These are phyloP conservation scores for Phalangium opilio DNA, from an alignment of 2,888 invertebrate genomes.

Conservation along the genomic window DNA sequence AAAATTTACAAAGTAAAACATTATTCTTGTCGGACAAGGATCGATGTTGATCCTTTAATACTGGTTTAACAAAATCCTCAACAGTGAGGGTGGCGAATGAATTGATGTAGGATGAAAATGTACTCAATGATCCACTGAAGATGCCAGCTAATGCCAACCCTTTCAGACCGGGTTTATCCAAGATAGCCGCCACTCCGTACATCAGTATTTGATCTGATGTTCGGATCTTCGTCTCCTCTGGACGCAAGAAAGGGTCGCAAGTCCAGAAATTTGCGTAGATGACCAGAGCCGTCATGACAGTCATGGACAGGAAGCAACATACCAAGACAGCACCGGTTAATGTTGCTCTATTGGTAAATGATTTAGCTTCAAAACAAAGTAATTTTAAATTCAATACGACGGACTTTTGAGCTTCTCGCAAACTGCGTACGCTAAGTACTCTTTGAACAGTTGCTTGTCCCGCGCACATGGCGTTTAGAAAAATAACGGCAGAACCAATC, in stretches of 20 bases:
- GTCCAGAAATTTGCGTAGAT: constrained; percentile 64
- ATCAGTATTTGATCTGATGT: constrained; percentile 51
- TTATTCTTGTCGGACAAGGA: too few relatives aligned
- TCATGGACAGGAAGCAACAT: constrained; percentile 50
- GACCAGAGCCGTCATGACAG: constrained; percentile 56
- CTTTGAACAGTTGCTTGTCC: constrained; percentile 60
- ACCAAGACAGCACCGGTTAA: too few relatives aligned
- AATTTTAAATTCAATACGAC: too few relatives aligned
- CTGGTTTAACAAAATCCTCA: constrained; percentile 57
- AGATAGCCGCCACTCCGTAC: constrained; percentile 31
- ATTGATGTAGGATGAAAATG: constrained; percentile 76
- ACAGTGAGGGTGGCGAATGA: constrained; percentile 79
- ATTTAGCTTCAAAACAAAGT: too few relatives aligned
- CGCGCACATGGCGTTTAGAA: constrained; percentile 64
- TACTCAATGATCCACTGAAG: constrained; percentile 77
- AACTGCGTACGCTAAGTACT: constrained; percentile 32
- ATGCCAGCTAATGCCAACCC: constrained; percentile 82
- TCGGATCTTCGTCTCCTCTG: constrained; percentile 27
- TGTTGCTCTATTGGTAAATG: constrained; percentile 40
- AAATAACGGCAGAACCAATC: constrained; percentile 62
- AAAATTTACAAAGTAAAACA: constrained; percentile 12
- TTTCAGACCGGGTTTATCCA: constrained; percentile 53
- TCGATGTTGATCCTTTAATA: too few relatives aligned
- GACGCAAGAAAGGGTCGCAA: constrained; percentile 53
- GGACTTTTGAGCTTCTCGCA: constrained; percentile 17